These are phyloP conservation scores for Catostylus mosaicus DNA, from an alignment of 30 jellyfish, hydroid and myxozoan species.

Conservation along the genomic window DNA sequence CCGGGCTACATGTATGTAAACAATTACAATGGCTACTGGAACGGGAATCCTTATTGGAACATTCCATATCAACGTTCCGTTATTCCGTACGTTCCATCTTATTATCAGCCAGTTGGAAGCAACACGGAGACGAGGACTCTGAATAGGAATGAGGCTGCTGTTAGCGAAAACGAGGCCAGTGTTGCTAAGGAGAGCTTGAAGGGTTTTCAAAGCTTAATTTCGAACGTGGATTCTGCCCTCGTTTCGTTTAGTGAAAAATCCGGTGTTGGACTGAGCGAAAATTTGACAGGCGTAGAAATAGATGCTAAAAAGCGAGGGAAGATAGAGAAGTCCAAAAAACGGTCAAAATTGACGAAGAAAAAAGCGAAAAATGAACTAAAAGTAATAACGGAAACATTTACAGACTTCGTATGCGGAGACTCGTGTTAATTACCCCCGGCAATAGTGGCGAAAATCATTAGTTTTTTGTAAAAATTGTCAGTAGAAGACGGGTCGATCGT, in stretches of 20 bases:
- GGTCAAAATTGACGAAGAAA: slow-evolving; percentile 30
- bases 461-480: too few relatives aligned
- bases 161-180: not conserved
- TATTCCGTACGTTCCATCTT: slow-evolving; percentile 5
- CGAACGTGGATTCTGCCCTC: slow-evolving; percentile 55
- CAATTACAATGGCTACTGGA: slow-evolving; percentile 23
- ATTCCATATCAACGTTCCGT: slow-evolving; percentile 22
- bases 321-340: slow-evolving; percentile 18
- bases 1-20: slow-evolving; percentile 11
- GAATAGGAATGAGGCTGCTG: not conserved
- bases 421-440: slow-evolving; percentile 20
- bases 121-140: slow-evolving; percentile 20
- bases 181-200: slow-evolving; percentile 44
- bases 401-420: slow-evolving; percentile 56
- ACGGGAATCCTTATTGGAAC: slow-evolving; percentile 14
- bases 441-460: not conserved
- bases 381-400: slow-evolving; percentile 37
- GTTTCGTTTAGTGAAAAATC: slow-evolving; percentile 34
- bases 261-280: slow-evolving; percentile 50
- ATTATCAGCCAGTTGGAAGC: not conserved
- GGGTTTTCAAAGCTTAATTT: slow-evolving; percentile 23
- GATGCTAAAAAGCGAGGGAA: not conserved
- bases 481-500: too few relatives aligned
- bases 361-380: slow-evolving; percentile 33
- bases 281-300: slow-evolving; percentile 12